These are phyloP conservation scores for Bursaphelenchus mucronatus DNA, from an alignment of 1,140 invertebrate genomes.

Conservation along the genomic window DNA sequence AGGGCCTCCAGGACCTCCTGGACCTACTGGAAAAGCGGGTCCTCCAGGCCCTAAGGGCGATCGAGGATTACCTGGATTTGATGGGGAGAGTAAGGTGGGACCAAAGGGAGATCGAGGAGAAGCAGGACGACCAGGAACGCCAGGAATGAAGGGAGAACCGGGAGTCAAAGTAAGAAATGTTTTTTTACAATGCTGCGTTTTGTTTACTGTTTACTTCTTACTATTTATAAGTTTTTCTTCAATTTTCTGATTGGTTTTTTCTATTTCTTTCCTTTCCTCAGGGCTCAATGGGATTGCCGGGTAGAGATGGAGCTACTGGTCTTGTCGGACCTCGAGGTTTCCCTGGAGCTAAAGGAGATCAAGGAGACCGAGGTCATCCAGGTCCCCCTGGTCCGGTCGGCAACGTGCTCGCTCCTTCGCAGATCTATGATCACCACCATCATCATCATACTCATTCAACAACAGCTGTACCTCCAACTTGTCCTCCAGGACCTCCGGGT, in stretches of 20 bases:
- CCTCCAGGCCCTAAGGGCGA: constrained; percentile 40
- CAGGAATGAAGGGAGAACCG: constrained; percentile 45
- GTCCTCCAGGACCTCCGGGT: constrained; percentile 54
- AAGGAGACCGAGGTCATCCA: constrained; percentile 36
- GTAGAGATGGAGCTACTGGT: constrained; percentile 35
- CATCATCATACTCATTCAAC: constrained; percentile 13
- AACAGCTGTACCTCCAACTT: constrained; percentile 10
- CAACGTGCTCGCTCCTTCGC: not conserved
- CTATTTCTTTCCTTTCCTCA: constrained; percentile 19
- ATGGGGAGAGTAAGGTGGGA: constrained; percentile 57
- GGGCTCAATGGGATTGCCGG: constrained; percentile 38
- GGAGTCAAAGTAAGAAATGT: constrained; percentile 42
- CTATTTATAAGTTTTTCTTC: constrained; percentile 6
- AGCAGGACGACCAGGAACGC: constrained; percentile 34
- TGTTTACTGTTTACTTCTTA: constrained; percentile 25
- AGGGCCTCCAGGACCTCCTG: constrained; percentile 52
- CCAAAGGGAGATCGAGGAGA: constrained; percentile 52
- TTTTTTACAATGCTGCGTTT: constrained; percentile 21
- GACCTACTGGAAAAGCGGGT: constrained; percentile 33
- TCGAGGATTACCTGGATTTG: constrained; percentile 55
- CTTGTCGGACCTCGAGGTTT: constrained; percentile 40
- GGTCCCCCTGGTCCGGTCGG: constrained; percentile 49
- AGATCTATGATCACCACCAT: not conserved
- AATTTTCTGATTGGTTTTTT: constrained; percentile 11
- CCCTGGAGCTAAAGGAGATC: constrained; percentile 45